A percentile compares a stretch with the other conserved stretches of the same genome.
Evolutionary conservation across 2,888 invertebrate genomes (phyloP).

Genomic region (Diplolepis rosae): DNA sequence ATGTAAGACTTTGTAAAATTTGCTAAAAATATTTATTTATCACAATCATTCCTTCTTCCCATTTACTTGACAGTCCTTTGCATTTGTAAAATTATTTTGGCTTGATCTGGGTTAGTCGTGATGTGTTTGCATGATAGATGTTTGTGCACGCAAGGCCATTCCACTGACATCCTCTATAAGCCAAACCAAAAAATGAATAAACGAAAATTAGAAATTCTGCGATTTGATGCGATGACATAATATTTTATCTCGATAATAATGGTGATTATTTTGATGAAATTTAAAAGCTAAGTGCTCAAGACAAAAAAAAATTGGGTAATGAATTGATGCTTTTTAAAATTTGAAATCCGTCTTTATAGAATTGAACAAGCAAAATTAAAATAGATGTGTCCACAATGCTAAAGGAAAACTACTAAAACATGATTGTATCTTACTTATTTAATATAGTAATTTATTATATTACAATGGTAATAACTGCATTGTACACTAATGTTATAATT

Average conservation of each 20-base stretch:
- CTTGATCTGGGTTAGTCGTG: constrained; percentile 53
- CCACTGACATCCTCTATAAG: constrained; percentile 64
- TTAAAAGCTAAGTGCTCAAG: too few species aligned
- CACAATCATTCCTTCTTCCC: neutral
- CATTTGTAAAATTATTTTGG: constrained; percentile 23
- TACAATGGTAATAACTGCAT: neutral
- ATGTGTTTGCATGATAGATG: constrained; percentile 58
- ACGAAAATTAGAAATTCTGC: constrained; percentile 49
- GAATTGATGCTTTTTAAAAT: too few species aligned
- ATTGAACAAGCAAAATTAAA: too few species aligned
- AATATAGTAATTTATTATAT: neutral
- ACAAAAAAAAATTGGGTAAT: too few species aligned
- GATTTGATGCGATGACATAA: neutral
- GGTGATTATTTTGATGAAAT: too few species aligned
- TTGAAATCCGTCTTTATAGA: too few species aligned
- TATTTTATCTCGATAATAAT: too few species aligned
- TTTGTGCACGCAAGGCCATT: constrained; percentile 60
- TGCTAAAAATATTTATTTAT: neutral
- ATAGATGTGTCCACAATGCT: too few species aligned
- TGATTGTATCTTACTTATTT: neutral
- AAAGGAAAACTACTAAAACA: too few species aligned
- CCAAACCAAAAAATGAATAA: constrained; percentile 54
- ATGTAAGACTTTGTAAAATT: neutral
- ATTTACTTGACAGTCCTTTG: neutral
- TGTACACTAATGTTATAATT: neutral